Percentiles rank a stretch among this genome's conserved stretches.
phyloP scores from a whole-genome alignment of 2,797 vertebrate genomes.

The Numenius phaeopus region DNA sequence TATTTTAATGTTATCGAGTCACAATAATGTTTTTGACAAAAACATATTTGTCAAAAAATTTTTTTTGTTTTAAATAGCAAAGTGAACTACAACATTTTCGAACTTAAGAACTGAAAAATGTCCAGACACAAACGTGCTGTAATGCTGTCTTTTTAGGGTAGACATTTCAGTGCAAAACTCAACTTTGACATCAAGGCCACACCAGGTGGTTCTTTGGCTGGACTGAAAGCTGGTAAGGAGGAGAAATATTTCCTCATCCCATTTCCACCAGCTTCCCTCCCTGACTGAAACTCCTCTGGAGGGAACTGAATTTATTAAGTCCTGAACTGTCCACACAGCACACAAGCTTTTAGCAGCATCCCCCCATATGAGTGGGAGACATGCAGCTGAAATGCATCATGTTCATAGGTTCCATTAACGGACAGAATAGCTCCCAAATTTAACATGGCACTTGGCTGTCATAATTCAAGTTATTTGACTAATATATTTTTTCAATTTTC shows the following conservation, averaged over 20 bases:
- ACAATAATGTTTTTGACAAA: too few species aligned
- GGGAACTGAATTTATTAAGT: not conserved
- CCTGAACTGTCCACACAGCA: not conserved
- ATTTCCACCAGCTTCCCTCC: not conserved
- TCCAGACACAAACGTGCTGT: not conserved
- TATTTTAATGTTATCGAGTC: not conserved
- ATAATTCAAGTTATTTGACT: not conserved
- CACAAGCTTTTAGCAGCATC: not conserved
- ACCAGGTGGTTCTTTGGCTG: not conserved
- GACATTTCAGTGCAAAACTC: not conserved
- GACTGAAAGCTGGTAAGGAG: not conserved
- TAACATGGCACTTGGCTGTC: not conserved
- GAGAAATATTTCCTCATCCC: not conserved
- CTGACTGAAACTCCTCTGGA: not conserved
- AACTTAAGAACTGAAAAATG: not conserved
- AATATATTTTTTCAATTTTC: not conserved
- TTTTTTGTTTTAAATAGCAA: not conserved
- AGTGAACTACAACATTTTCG: not conserved
- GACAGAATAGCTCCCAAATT: not conserved
- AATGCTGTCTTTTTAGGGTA: not conserved
- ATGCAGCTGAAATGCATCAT: not conserved
- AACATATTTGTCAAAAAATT: not conserved
- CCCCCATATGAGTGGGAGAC: not conserved
- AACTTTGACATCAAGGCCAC: not conserved
- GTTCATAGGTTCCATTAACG: not conserved